Evolutionary conservation across 2,113 vertebrate species (phyloP).

Genomic region (Pterocles orientalis): DNA sequence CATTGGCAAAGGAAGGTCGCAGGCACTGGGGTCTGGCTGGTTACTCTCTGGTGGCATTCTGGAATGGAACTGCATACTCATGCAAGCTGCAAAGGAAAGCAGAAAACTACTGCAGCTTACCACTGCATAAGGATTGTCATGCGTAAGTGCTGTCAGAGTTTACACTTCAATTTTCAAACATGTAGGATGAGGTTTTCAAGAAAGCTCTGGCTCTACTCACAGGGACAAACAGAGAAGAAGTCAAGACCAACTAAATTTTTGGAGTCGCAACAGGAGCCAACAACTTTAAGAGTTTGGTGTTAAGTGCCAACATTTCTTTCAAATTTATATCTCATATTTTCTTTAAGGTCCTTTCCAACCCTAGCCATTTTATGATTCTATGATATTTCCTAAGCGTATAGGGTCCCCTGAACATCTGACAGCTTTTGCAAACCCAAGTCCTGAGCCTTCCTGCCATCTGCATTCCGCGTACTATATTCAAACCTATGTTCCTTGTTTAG

Average conservation of each 20-base stretch:
- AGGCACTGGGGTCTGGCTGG: not conserved
- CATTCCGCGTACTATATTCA: not conserved
- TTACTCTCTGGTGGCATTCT: not conserved
- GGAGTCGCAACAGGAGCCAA: not conserved
- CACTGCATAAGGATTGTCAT: fast-evolving
- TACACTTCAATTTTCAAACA: not conserved
- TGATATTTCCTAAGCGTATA: not conserved
- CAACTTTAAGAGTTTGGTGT: not conserved
- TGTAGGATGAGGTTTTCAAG: not conserved
- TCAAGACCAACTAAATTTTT: not conserved
- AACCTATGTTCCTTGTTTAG: not conserved
- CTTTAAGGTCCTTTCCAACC: too few species aligned
- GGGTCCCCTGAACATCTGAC: not conserved
- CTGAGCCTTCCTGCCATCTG: not conserved
- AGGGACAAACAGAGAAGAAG: not conserved
- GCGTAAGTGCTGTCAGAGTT: not conserved
- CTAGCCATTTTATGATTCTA: too few species aligned
- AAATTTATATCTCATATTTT: not conserved
- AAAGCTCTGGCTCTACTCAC: not conserved
- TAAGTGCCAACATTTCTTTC: not conserved
- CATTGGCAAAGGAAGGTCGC: not conserved
- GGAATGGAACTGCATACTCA: not conserved
- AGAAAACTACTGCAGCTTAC: not conserved
- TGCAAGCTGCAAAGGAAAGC: not conserved
- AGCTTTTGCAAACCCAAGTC: not conserved